Percentiles rank a stretch among this genome's conserved stretches.
Evolutionary conservation across 2,113 vertebrate genomes (phyloP).

Genomic region (Sebastes fasciatus): DNA sequence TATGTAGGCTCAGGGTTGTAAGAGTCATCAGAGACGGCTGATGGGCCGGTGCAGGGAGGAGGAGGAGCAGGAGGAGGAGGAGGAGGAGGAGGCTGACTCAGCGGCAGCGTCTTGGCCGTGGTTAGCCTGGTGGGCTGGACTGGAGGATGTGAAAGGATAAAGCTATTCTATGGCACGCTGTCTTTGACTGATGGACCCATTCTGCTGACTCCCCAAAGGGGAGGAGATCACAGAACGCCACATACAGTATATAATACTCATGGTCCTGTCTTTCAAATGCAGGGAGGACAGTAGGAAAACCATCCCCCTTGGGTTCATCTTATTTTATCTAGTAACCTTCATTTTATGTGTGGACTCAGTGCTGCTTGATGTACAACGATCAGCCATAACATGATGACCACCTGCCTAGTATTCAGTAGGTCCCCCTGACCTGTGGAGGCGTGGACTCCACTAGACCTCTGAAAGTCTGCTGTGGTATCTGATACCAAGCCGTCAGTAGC

Average conservation of each 20-base stretch:
- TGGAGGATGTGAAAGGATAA: constrained; percentile 2
- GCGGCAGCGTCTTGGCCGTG: constrained; percentile 30
- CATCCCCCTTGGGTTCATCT: too few relatives aligned
- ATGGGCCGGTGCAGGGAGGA: constrained; percentile 7
- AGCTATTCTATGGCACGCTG: constrained; percentile 22
- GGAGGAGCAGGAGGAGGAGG: too few relatives aligned
- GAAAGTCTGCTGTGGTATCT: too few relatives aligned
- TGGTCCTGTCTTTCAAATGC: background rate
- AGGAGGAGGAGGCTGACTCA: constrained; percentile 51
- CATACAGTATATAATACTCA: background rate
- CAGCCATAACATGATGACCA: too few relatives aligned
- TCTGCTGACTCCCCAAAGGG: constrained; percentile 42
- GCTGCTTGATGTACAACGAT: too few relatives aligned
- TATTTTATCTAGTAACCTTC: too few relatives aligned
- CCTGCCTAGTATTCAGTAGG: too few relatives aligned
- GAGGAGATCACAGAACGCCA: constrained; percentile 3
- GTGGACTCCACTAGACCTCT: too few relatives aligned
- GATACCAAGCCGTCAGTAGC: too few relatives aligned
- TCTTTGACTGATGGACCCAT: constrained; percentile 47
- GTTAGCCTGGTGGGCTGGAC: constrained; percentile 37
- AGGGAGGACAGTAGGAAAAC: too few relatives aligned
- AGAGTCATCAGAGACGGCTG: constrained; percentile 26
- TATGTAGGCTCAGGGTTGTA: constrained; percentile 23
- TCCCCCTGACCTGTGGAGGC: too few relatives aligned
- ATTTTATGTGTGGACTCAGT: too few relatives aligned